phyloP scores from a whole-genome alignment of 1,140 invertebrate genomes.

The Lepidostoma basale region DNA sequence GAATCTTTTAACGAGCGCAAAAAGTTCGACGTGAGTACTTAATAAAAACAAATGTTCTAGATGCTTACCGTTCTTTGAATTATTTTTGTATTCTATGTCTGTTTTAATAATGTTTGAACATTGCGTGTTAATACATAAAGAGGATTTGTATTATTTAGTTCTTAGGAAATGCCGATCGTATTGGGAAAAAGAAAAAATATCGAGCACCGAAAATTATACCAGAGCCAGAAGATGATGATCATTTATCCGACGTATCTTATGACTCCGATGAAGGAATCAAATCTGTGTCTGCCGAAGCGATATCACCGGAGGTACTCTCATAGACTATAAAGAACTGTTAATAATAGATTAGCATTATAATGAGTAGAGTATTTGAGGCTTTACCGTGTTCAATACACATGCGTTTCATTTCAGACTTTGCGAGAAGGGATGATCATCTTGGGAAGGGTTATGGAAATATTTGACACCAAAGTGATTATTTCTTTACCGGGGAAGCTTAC shows the following conservation, averaged over 20 bases:
- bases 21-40: slow-evolving; percentile 56
- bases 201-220: slow-evolving; percentile 50
- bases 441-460: slow-evolving; percentile 60
- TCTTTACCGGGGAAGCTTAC: slow-evolving; percentile 64
- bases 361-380: no score
- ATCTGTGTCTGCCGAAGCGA: slow-evolving; percentile 51
- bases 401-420: no score
- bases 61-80: no score
- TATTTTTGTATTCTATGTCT: no score
- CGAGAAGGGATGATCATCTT: slow-evolving; percentile 64
- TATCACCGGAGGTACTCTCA: slow-evolving; percentile 52
- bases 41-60: not conserved
- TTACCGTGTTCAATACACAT: no score
- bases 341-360: no score
- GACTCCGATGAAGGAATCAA: slow-evolving; percentile 50
- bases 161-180: slow-evolving; percentile 54
- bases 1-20: slow-evolving; percentile 53
- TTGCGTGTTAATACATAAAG: no score
- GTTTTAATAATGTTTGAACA: no score
- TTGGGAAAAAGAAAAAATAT: slow-evolving; percentile 51
- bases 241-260: slow-evolving; percentile 53
- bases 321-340: no score
- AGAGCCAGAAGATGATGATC: slow-evolving; percentile 54
- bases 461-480: slow-evolving; percentile 62
- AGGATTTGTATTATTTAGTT: slow-evolving; percentile 51